Evolutionary conservation across 2,888 invertebrate genomes (phyloP), one percentile per base, ranked within the genome.

Genomic region (Plebejus anna): DNA sequence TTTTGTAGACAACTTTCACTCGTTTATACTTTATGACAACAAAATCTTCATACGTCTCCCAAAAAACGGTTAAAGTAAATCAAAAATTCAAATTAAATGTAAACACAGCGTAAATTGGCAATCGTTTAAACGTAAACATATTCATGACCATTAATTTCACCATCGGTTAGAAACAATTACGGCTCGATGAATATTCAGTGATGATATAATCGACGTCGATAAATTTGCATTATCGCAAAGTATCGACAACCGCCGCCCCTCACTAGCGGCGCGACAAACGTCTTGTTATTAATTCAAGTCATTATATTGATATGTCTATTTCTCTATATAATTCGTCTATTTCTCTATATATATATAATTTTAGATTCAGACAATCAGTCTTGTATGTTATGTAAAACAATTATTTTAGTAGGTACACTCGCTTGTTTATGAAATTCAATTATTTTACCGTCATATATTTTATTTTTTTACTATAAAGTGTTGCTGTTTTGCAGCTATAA

Each of bases 111-210:
- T 71, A 78, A 78, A 61, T 70, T 59, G 61, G 66, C 66, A 36
- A 36, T 66, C 66, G 66, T 66, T 76, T 75, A 70, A 75, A 77
- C 78, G 75, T 76, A 78, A 78, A 66, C 66, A 75, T 75, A 66
- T 66, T 75, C 75, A 81, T 79, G 79, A 80, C 77, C 80, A 81
- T 83, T 80, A 82, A 83, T 82, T 82, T 82, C 82, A 81, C 82
- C 80, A 80, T 81, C 82, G 82, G 81, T 81, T 82, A 82, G 80
- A 85, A 87, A 88, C 86, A 87, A 89, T 89, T 88, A 87, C 80
- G 81, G 78, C 78, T 77, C 83, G 81, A 86, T 85, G 83, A 87
- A 88, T 88, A 87, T 87, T 87, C 84, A 85, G 87, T 16, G 47
- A 32, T 83, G 81, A 86, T 85, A 83, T 86, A 87, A 87, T 87